Evolutionary conservation across 2,113 vertebrate species (phyloP).

Genomic region (Salvelinus namaycush): DNA sequence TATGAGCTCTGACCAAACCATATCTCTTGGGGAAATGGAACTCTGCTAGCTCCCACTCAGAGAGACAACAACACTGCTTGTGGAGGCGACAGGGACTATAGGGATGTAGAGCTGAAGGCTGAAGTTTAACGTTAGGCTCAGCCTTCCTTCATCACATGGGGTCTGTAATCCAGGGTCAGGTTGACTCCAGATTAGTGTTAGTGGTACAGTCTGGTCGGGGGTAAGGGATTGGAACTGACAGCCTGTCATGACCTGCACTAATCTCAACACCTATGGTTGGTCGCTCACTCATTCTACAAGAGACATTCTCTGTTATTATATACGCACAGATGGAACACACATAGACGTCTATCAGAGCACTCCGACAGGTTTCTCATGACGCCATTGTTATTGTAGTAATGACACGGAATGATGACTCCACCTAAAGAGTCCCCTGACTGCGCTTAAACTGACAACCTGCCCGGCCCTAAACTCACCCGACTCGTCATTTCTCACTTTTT

Average conservation of each 20-base stretch:
- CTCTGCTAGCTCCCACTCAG: background rate
- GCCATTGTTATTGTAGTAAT: slow-evolving; percentile 33
- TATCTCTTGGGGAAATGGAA: background rate
- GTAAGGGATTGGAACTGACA: slow-evolving; percentile 61
- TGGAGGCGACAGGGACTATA: background rate
- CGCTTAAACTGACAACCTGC: slow-evolving; percentile 15
- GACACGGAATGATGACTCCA: slow-evolving; percentile 18
- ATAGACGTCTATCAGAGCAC: background rate
- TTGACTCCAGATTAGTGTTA: slow-evolving; percentile 65
- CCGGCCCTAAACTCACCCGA: slow-evolving; percentile 33
- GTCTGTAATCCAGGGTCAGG: slow-evolving; percentile 62
- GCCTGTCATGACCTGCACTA: slow-evolving; percentile 54
- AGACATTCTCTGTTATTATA: slow-evolving; percentile 3
- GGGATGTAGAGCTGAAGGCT: background rate
- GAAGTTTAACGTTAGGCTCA: slow-evolving; percentile 55
- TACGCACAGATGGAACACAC: background rate
- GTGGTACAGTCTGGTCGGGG: slow-evolving; percentile 62
- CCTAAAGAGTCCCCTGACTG: slow-evolving; percentile 18
- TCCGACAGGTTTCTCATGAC: background rate
- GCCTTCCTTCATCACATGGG: slow-evolving; percentile 62
- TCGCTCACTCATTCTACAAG: slow-evolving; percentile 32
- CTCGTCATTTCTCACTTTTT: slow-evolving; percentile 11
- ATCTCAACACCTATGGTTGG: slow-evolving; percentile 52
- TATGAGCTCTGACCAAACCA: background rate
- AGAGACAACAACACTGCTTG: slow-evolving; percentile 8